Conservation (phyloP, 2,113 vertebrate genomes). For the Tachuris rubrigastra region DNA sequence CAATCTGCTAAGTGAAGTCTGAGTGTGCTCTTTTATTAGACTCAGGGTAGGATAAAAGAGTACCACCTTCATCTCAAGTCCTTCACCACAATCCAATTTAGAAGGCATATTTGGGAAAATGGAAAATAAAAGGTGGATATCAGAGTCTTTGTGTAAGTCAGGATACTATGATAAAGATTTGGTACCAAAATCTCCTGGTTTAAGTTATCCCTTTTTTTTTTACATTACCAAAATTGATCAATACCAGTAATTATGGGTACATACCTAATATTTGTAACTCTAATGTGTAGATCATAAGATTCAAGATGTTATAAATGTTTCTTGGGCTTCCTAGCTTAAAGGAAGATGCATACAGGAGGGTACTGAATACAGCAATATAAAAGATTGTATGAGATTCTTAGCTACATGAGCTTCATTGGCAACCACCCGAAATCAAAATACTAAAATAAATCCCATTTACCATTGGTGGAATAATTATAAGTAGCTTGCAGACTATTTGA, state of each 20-base stretch:
- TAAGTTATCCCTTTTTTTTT: not conserved
- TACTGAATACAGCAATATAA: not conserved
- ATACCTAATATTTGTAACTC: not conserved
- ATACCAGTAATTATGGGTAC: not conserved
- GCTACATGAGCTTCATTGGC: not conserved
- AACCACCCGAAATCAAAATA: not conserved
- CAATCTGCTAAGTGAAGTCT: no score
- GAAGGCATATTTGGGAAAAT: no score
- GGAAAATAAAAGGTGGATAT: no score
- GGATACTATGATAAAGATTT: not conserved
- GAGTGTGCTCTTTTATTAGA: no score
- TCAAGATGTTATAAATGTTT: not conserved
- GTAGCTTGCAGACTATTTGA: not conserved
- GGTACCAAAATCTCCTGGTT: not conserved
- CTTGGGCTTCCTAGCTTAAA: not conserved
- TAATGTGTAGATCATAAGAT: not conserved
- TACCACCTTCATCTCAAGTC: no score
- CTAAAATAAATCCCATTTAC: not conserved
- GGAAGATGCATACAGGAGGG: not conserved
- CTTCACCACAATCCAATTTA: no score
- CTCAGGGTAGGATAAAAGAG: no score
- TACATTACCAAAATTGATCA: not conserved
- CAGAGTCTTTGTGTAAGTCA: no score
- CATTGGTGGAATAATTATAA: not conserved
- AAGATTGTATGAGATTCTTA: not conserved